These are phyloP conservation scores for Entomobrya proxima DNA, from an alignment of 2,888 invertebrate genomes.

Conservation along the genomic window DNA sequence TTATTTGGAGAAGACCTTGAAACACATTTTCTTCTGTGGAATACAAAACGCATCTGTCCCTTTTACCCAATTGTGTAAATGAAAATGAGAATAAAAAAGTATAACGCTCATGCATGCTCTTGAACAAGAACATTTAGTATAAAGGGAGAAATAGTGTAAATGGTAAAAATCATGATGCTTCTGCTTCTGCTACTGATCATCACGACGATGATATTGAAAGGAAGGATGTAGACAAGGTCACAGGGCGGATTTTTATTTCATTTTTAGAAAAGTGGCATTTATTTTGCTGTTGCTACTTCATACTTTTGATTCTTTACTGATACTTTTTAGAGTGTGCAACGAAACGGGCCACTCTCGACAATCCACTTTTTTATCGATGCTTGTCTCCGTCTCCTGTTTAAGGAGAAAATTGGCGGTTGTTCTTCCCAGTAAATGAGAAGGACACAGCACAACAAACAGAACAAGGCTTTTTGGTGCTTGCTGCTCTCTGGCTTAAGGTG, in stretches of 20 bases:
- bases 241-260: constrained; percentile 46
- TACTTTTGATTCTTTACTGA: not conserved
- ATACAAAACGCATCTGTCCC: constrained; percentile 29
- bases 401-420: constrained; percentile 52
- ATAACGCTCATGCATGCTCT: not conserved
- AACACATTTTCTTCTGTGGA: constrained; percentile 25
- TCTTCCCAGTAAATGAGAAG: constrained; percentile 28
- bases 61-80: not conserved
- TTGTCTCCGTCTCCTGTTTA: constrained; percentile 10
- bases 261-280: constrained; percentile 2
- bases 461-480: not conserved
- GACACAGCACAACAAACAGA: not conserved
- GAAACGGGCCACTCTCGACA: not conserved
- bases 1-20: constrained; percentile 36
- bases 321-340: not conserved
- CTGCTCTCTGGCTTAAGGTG: not conserved
- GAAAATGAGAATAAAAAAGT: not conserved
- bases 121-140: not conserved
- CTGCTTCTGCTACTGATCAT: not conserved
- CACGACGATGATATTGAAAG: constrained; percentile 12
- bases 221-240: constrained; percentile 63
- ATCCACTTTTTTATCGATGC: not conserved
- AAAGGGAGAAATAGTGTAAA: not conserved
- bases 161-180: not conserved
- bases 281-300: not conserved